Conservation (phyloP, 2,888 invertebrate genomes). For the Scaptomyza polygonia region DNA sequence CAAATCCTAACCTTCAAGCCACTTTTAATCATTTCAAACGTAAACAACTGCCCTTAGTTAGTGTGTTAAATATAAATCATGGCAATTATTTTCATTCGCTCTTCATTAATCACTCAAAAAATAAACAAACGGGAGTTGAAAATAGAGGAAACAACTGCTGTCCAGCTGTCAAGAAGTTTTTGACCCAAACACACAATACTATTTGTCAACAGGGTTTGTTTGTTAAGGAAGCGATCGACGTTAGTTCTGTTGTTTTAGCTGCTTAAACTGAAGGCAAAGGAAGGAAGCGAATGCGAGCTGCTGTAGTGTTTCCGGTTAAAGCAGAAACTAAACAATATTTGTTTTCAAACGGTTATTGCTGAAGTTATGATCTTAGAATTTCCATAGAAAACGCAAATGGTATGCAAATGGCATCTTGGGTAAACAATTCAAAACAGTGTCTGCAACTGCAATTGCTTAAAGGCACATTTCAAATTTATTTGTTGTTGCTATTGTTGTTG, state of each 20-base stretch:
- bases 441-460: constrained; percentile 41
- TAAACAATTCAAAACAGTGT: constrained; percentile 48
- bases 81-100: constrained; percentile 44
- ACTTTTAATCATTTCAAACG: constrained; percentile 35
- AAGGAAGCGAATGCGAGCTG: not conserved
- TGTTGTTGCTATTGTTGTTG: constrained; percentile 24
- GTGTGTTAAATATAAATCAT: constrained; percentile 33
- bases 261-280: constrained; percentile 11
- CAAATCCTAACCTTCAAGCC: constrained; percentile 43
- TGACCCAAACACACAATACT: constrained; percentile 24
- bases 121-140: constrained; percentile 17
- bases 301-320: constrained; percentile 35
- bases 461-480: constrained; percentile 45
- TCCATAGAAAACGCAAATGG: constrained; percentile 43
- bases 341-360: constrained; percentile 27
- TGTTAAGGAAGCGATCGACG: constrained; percentile 38
- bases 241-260: constrained; percentile 47
- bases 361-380: constrained; percentile 52
- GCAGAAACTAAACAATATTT: constrained; percentile 16
- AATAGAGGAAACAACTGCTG: constrained; percentile 27
- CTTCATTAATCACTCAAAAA: constrained; percentile 49
- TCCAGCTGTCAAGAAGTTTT: constrained; percentile 46
- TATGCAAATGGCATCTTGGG: constrained; percentile 50
- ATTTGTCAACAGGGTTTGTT: constrained; percentile 53
- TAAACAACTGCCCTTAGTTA: constrained; percentile 20